phyloP scores from a whole-genome alignment of 2,797 vertebrate genomes.

The Loriculus beryllinus region DNA sequence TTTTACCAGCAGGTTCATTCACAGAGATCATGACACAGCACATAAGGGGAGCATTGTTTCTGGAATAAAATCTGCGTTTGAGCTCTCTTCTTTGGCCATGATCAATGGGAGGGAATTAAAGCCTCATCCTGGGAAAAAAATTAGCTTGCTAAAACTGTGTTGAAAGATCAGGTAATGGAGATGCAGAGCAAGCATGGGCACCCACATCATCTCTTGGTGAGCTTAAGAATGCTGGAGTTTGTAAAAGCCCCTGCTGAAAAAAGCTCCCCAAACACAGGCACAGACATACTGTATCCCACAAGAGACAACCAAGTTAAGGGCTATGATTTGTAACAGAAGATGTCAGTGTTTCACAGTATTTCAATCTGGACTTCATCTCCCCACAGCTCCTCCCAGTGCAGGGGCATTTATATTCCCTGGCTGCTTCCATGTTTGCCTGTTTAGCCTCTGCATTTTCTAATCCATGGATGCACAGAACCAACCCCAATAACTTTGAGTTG shows the following conservation, averaged over 20 bases:
- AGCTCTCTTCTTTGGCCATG: conserved; percentile 53
- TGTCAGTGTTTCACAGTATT: neutral
- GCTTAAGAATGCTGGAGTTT: neutral
- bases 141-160: conserved; percentile 74
- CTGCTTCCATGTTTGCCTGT: neutral
- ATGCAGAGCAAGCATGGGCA: neutral
- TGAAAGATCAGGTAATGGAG: conserved; percentile 76
- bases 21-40: neutral
- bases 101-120: conserved; percentile 67
- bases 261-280: neutral
- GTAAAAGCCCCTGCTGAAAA: neutral
- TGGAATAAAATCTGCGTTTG: conserved; percentile 65
- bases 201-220: neutral
- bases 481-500: accelerated
- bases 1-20: conserved; percentile 44
- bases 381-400: neutral
- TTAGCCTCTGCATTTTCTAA: neutral
- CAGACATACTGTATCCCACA: neutral
- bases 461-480: neutral
- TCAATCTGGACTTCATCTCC: neutral
- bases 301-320: neutral
- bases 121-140: conserved; percentile 47
- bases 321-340: neutral
- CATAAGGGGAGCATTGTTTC: conserved; percentile 61
- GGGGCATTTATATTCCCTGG: neutral